Evolutionary conservation across 2,797 vertebrate species (phyloP).

Genomic region (Sebastes baramenuke): DNA sequence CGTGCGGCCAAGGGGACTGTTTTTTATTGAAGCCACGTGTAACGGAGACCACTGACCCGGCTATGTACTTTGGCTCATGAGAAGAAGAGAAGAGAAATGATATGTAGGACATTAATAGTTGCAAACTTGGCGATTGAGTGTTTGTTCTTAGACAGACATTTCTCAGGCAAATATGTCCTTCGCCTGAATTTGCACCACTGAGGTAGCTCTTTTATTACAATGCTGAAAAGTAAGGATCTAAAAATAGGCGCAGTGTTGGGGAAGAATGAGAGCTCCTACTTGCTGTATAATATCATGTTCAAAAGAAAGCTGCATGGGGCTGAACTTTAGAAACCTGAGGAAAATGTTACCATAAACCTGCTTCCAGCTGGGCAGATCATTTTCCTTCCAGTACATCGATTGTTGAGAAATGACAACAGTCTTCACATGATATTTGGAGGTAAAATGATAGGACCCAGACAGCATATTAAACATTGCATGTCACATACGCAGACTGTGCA

Average conservation of each 20-base stretch:
- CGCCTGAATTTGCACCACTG: conserved; percentile 48
- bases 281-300: conserved; percentile 72
- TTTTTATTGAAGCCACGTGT: conserved; percentile 81
- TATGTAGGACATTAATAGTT: conserved; percentile 68
- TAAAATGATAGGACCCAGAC: conserved; percentile 49
- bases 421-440: conserved; percentile 63
- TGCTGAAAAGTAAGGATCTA: conserved; percentile 61
- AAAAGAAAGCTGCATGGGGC: conserved; percentile 71
- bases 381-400: conserved; percentile 67
- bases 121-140: conserved; percentile 56
- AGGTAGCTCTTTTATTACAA: conserved; percentile 59
- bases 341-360: conserved; percentile 72
- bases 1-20: conserved; percentile 54
- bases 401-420: conserved; percentile 66
- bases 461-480: conserved; percentile 42
- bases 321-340: conserved; percentile 74
- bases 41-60: conserved; percentile 76
- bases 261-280: conserved; percentile 65
- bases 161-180: conserved; percentile 54
- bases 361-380: conserved; percentile 71
- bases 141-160: conserved; percentile 61
- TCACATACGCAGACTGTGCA: conserved; percentile 28
- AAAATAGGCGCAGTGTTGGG: conserved; percentile 68
- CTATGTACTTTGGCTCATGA: conserved; percentile 69
- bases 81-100: conserved; percentile 56